Evolutionary conservation across 37 sponge, comb jelly and placozoan genomes (phyloP).

Genomic region (Axinella damicornis): DNA sequence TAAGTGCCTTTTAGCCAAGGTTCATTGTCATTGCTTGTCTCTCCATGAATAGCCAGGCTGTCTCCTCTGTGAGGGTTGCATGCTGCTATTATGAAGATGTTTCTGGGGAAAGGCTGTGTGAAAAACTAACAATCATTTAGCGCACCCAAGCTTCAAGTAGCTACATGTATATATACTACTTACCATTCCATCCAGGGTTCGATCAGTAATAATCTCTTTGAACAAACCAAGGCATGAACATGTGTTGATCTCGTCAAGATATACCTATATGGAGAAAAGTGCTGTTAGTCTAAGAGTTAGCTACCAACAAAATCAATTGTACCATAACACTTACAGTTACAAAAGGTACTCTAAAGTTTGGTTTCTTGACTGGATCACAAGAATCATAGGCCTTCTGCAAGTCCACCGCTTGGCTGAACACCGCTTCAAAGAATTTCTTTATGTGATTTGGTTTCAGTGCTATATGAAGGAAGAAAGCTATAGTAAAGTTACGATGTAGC

Average conservation of each 20-base stretch:
- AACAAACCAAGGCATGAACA: constrained; percentile 72
- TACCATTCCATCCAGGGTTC: constrained; percentile 53
- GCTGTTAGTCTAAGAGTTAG: neutral
- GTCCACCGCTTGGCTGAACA: constrained; percentile 22
- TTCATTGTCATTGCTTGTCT: constrained; percentile 2
- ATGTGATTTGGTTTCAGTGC: constrained; percentile 46
- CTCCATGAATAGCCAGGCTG: constrained; percentile 14
- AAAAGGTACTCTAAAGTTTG: neutral
- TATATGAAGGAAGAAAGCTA: no score
- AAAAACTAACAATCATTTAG: no score
- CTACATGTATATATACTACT: neutral
- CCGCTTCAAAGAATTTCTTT: constrained; percentile 22
- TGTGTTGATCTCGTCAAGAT: constrained; percentile 80
- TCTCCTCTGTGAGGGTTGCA: constrained; percentile 68
- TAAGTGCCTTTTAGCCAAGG: constrained; percentile 68
- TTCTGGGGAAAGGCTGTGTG: constrained; percentile 33
- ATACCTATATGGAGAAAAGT: constrained; percentile 7
- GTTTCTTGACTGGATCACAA: neutral
- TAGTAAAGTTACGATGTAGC: no score
- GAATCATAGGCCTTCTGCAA: neutral
- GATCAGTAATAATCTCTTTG: constrained; percentile 68
- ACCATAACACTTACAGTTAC: neutral
- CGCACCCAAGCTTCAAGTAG: no score
- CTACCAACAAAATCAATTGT: no score
- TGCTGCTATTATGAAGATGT: constrained; percentile 63